A percentile compares a stretch with the other conserved stretches of the same genome.
Evolutionary conservation across 2,797 vertebrate genomes (phyloP).

Genomic region (Rhabdomys pumilio): DNA sequence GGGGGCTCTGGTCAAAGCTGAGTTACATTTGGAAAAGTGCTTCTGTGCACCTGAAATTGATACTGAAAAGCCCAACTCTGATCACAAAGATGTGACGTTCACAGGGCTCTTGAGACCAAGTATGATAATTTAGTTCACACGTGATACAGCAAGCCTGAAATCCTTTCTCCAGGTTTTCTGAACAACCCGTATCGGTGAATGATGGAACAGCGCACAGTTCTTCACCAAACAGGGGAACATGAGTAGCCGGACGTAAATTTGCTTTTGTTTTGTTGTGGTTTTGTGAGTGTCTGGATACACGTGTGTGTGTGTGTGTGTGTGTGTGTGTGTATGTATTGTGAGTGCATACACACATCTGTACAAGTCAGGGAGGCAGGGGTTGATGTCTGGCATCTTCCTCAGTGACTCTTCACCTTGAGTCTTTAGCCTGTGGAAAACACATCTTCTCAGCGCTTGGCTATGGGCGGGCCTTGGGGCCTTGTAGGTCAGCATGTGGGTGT

Average conservation of each 20-base stretch:
- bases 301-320: background rate
- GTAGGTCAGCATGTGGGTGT: slow-evolving; percentile 64
- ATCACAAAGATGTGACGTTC: background rate
- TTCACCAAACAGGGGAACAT: background rate
- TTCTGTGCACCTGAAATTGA: background rate
- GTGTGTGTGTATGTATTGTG: background rate
- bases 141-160: slow-evolving; percentile 2
- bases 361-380: background rate
- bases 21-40: background rate
- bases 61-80: background rate
- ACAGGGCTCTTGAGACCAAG: background rate
- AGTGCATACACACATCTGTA: background rate
- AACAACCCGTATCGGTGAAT: background rate
- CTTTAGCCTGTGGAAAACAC: background rate
- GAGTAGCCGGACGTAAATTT: background rate
- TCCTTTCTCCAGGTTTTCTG: slow-evolving; percentile 26
- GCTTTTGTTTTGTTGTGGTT: background rate
- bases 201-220: background rate
- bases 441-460: background rate
- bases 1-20: slow-evolving; percentile 16
- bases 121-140: background rate
- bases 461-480: slow-evolving; percentile 3
- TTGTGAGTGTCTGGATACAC: background rate
- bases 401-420: background rate
- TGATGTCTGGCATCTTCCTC: background rate